Evolutionary conservation across 2,113 vertebrate genomes (phyloP), one percentile per base, ranked within the genome.

Genomic region (Triplophysa dalaica): DNA sequence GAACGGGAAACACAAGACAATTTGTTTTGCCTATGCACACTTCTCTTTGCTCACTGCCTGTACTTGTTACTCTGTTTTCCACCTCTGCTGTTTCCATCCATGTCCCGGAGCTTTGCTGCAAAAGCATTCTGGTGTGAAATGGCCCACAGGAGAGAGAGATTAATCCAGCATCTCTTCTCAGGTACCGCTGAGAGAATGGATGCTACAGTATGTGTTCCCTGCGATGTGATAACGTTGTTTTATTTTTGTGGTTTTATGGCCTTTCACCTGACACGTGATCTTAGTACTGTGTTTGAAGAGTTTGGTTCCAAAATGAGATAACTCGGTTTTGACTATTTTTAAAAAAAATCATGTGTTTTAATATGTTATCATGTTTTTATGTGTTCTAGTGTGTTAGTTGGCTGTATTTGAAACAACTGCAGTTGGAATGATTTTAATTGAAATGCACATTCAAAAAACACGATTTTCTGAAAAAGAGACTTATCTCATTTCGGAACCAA

Each of bases 61-160:
- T 60, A 24, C 8, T 22, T 69, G 43, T 11, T 14, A 38, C 61
- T 56, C 67, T 33, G 50, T 54, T 54, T 60, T 52, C 56, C 26
- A 60, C 29, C 52, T 43, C 38, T 61, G n/a, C 58, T 16, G 22
- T 54, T 54, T n/a, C 19, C 60, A 5, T 38, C 24, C 43, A 52
- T 65, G 58, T 70, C 58, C 45, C 19, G 7, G 45, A 79, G 78
- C 58, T 62, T 63, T 79, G 78, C 78, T 41, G 78, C 72, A 68
- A 79, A 79, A 79, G 24, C 60, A 52, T 63, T 79, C 68, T 72
- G 60, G 56, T 79, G 78, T 79, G 68, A 79, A 72, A 79, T 54
- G 68, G 60, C 43, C 69, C 56, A 73, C 19, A 70, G 45, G 43
- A 80, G 69, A 75, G 41, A 24, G 29, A 38, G 61, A 80, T 80